phyloP scores from a whole-genome alignment of 2,113 vertebrate genomes.

The Elephantulus edwardii region DNA sequence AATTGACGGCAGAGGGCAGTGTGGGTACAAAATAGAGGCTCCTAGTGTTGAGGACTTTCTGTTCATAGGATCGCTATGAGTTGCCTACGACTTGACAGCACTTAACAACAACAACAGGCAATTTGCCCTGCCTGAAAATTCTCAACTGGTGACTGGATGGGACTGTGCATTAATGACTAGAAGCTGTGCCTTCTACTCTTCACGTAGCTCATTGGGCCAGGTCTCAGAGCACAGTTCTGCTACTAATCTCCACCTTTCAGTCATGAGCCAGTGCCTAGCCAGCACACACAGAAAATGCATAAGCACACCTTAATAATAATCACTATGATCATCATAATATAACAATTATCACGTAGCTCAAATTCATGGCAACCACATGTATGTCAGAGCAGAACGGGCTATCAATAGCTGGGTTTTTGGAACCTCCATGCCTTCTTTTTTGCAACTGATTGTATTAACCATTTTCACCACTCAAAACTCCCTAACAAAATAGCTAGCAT shows the following conservation, averaged over 20 bases:
- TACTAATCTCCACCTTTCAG: too few relatives aligned
- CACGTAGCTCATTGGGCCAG: background rate
- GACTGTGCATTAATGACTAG: background rate
- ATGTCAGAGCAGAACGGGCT: background rate
- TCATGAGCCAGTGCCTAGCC: background rate
- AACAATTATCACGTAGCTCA: background rate
- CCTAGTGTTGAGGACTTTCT: too few relatives aligned
- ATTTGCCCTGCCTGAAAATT: background rate
- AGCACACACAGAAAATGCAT: background rate
- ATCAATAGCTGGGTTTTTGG: background rate
- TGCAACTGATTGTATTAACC: background rate
- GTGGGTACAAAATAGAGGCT: slow-evolving; percentile 20
- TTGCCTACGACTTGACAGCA: too few relatives aligned
- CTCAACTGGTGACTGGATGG: background rate
- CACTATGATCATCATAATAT: background rate
- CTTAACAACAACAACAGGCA: too few relatives aligned
- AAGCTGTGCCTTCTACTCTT: background rate
- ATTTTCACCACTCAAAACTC: background rate
- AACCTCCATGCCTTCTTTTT: background rate
- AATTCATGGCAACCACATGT: background rate
- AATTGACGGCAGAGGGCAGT: slow-evolving; percentile 59
- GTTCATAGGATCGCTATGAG: too few relatives aligned
- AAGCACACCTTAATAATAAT: background rate
- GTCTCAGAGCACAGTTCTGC: background rate
- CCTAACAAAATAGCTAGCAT: background rate